Conservation (phyloP, 2,113 vertebrate species). For the Azemiops feae region DNA sequence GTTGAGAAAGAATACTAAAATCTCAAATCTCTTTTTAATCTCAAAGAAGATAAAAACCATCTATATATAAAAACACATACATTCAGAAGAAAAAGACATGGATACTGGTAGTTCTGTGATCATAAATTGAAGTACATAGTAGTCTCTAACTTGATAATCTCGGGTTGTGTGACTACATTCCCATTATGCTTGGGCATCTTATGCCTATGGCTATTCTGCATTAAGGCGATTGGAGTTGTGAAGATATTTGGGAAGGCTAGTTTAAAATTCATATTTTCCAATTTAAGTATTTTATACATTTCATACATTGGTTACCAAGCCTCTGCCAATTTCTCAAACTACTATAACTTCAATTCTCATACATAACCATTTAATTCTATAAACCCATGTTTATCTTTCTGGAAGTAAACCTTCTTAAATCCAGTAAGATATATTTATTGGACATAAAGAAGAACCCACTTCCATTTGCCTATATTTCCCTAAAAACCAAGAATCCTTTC, state of each 20-base stretch:
- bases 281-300: not conserved
- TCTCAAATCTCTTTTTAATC: not conserved
- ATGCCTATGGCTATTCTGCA: not conserved
- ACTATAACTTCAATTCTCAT: not conserved
- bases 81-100: not conserved
- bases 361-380: not conserved
- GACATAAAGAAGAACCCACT: not conserved
- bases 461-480: not conserved
- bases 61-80: not conserved
- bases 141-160: not conserved
- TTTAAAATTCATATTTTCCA: not conserved
- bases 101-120: not conserved
- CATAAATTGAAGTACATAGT: not conserved
- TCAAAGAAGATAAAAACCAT: not conserved
- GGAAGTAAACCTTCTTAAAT: not conserved
- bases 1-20: not conserved
- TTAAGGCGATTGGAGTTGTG: not conserved
- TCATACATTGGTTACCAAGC: not conserved
- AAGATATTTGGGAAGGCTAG: not conserved
- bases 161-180: not conserved
- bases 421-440: not conserved
- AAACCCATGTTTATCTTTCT: not conserved
- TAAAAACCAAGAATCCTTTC: not conserved
- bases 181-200: not conserved
- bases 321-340: not conserved